Evolutionary conservation across 2,113 vertebrate species (phyloP), one percentile per base, ranked within the genome.

Genomic region (Phalacrocorax pelagicus): DNA sequence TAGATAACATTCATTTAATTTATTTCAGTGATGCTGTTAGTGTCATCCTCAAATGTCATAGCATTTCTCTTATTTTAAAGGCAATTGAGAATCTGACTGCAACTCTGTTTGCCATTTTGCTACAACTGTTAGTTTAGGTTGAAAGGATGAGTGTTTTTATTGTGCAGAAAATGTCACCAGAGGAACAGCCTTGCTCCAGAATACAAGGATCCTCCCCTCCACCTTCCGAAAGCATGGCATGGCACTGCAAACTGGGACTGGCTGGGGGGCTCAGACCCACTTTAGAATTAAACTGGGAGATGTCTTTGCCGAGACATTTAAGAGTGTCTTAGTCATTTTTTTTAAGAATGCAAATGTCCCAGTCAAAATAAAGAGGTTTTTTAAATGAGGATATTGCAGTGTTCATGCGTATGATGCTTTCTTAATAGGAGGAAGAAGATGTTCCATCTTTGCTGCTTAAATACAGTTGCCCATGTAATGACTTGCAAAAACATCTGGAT

Each of bases 1-100:
- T n/a, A 92, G 69, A 79, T 72, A 94, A 79, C 63, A 78, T 79
- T 66, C 55, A 94, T 96, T 94, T 92, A 80, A 92, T 96, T 95
- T 95, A 88, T 93, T 96, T 93, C 81, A 94, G 88, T 74, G 91
- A 40, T 84, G 86, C 72, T 84, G 74, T 88, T 86, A 88, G 63
- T 84, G 75, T 79, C 94, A 81, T 92, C 73, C 38, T 86, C 69
- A 94, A 95, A 96, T 91, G 82, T 81, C 95, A 95, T 32, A 75
- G 61, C 40, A 26, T 95, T 94, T 79, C 52, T 69, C 67, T 83
- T 82, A 84, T 91, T 90, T 88, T 59, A 71, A 65, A 94, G 52
- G 86, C 88, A 86, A 67, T 79, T 88, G 94, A 90, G 65, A 61
- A 42, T 61, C 88, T 69, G 86, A 81, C 71, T 93, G 86, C 80